A percentile compares a stretch with the other conserved stretches of the same genome.
Conservation (phyloP, 2,888 invertebrate genomes). For the Salpingus planirostris region DNA sequence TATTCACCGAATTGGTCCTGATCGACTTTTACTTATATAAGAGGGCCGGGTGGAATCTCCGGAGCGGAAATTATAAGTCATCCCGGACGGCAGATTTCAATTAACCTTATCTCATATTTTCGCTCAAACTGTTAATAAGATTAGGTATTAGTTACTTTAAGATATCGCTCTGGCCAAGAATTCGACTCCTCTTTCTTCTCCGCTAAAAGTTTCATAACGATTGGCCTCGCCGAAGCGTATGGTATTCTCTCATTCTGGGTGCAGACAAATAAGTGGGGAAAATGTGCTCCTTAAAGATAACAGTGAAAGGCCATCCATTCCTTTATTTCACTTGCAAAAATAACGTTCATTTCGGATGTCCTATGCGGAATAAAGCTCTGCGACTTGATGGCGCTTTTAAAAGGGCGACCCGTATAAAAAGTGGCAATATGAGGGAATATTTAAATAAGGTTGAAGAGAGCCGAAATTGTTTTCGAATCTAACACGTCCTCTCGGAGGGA, state of each 20-base stretch:
- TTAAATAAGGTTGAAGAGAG: conserved; percentile 20
- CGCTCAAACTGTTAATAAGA: conserved; percentile 13
- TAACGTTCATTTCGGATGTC: conserved; percentile 26
- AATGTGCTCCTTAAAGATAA: conserved; percentile 32
- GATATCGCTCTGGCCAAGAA: conserved; percentile 12
- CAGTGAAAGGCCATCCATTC: conserved; percentile 31
- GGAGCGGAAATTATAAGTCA: no score
- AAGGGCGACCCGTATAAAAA: conserved; percentile 10
- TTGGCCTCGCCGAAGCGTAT: conserved; percentile 20
- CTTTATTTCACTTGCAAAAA: conserved; percentile 36
- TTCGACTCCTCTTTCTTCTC: no score
- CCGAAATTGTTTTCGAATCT: conserved; percentile 24
- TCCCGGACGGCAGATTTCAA: conserved; percentile 14
- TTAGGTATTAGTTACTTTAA: conserved; percentile 14
- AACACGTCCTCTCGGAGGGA: no score
- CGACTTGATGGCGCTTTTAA: conserved; percentile 22
- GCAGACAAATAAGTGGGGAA: conserved; percentile 29
- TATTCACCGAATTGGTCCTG: no score
- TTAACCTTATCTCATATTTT: conserved; percentile 15
- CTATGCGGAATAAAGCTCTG: conserved; percentile 22
- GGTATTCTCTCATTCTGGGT: conserved; percentile 22
- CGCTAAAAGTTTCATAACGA: conserved; percentile 18
- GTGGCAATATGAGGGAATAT: conserved; percentile 22
- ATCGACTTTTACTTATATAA: no score
- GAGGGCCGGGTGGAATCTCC: no score